These are phyloP conservation scores for Anthopleura sola DNA, from an alignment of 64 coral and sea anemone species.

Conservation along the genomic window DNA sequence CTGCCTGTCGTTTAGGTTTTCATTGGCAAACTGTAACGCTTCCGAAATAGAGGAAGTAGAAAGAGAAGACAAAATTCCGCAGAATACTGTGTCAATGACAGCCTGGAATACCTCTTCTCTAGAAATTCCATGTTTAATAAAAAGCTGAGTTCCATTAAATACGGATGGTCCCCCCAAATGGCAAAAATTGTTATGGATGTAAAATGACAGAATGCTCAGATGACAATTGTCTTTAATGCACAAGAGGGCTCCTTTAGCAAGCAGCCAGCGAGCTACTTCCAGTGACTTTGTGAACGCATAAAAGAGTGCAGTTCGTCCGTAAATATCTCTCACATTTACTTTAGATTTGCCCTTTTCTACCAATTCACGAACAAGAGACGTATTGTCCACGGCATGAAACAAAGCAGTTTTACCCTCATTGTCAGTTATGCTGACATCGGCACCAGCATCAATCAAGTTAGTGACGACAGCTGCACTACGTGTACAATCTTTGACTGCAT, in stretches of 20 bases:
- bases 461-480: no score
- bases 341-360: no score
- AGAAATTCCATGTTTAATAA: neutral
- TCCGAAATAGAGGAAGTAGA: neutral
- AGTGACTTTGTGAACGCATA: neutral
- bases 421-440: no score
- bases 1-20: neutral
- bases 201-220: no score
- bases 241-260: neutral
- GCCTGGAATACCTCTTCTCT: neutral
- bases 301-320: neutral
- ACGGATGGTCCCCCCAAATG: neutral
- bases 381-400: no score
- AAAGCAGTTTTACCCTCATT: no score
- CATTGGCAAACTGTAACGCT: neutral
- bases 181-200: neutral
- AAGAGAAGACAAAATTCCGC: neutral
- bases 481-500: neutral
- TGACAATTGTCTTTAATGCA: neutral
- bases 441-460: no score
- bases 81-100: no score
- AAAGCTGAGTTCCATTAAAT: neutral
- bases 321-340: no score
- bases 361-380: no score
- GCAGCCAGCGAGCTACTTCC: neutral